Base-by-base conservation (phyloP, 92 coral and sea anemone genomes). In the Chrysogorgia sp. region DNA sequence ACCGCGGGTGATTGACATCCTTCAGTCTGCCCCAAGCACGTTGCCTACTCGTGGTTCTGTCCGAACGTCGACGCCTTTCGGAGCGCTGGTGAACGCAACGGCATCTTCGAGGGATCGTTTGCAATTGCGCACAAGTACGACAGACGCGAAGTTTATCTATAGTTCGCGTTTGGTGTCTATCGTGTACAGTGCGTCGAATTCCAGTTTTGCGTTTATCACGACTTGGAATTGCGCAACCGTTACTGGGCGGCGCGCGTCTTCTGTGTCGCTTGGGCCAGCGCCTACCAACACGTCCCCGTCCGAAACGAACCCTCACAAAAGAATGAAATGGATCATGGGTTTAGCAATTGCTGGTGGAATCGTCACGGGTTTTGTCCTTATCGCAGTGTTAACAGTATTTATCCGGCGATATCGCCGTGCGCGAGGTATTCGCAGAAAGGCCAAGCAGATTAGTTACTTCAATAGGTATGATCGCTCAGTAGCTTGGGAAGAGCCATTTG, bases 401-500 rank as follows among this genome's bases (percentile, higher is more conserved):
- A 50, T 72, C 12, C 31, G 79, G 10, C 64, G 79, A 30, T 72
- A 72, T 13, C 58, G 79, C 33, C 47, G 79, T 1, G 35, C 17
- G 9, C 65, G 35, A 33, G 28, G 47, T 23, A 22, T 53, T 1
- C 79, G 79, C 25, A n/a, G 79, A 12, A 72, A 72, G 13, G 65
- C 63, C 1, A 72, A 72, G 34, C 79, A 72, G 50, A 72, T 72
- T 1, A 72, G 79, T 53, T 72, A 72, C 55, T 72, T 72, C 21
- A 72, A 72, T 26, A 15, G 79, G 10, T 72, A 49, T 32, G 79
- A 72, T 37, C 37, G 79, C 1, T 72, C 79, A 2, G 53, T 65
- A 2, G 65, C 65, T 0, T 72, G 79, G 79, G 79, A 72, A 13
- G 65, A 72, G 53, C 79, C 79, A 17, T 72, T 72, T 72, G 79